Percentiles rank a stretch among this genome's conserved stretches.
phyloP scores from a whole-genome alignment of 2,888 invertebrate genomes.

The Erebia epiphron region DNA sequence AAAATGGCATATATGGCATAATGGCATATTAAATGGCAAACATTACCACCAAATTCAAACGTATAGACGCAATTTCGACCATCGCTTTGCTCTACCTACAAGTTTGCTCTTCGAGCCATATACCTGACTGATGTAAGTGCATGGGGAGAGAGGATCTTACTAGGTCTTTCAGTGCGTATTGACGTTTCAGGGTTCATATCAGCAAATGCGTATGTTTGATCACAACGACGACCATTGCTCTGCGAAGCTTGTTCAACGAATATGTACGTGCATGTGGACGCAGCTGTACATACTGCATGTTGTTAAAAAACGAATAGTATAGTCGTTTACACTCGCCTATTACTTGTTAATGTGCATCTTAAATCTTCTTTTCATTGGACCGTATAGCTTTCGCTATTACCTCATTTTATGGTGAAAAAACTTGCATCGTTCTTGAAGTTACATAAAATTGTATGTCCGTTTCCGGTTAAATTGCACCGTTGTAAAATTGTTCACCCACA shows the following conservation, averaged over 20 bases:
- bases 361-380: constrained; percentile 20
- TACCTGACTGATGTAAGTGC: no score
- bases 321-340: constrained; percentile 49
- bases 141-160: no score
- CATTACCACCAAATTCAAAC: neutral
- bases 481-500: constrained; percentile 33
- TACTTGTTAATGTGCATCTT: constrained; percentile 19
- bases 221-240: neutral
- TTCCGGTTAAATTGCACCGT: constrained; percentile 38
- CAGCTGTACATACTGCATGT: constrained; percentile 57
- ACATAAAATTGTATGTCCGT: constrained; percentile 23
- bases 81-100: neutral
- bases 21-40: no score
- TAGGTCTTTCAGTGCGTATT: neutral
- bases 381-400: constrained; percentile 24
- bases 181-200: neutral
- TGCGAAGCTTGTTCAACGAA: neutral
- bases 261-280: neutral
- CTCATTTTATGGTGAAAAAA: constrained; percentile 17
- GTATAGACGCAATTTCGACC: neutral
- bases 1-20: no score
- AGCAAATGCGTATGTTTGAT: neutral
- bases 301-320: constrained; percentile 64
- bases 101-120: neutral
- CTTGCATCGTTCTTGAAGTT: constrained; percentile 7